A percentile compares a stretch with the other conserved stretches of the same genome.
phyloP scores from a whole-genome alignment of 2,888 invertebrate genomes.

The Esperia sulphurella region DNA sequence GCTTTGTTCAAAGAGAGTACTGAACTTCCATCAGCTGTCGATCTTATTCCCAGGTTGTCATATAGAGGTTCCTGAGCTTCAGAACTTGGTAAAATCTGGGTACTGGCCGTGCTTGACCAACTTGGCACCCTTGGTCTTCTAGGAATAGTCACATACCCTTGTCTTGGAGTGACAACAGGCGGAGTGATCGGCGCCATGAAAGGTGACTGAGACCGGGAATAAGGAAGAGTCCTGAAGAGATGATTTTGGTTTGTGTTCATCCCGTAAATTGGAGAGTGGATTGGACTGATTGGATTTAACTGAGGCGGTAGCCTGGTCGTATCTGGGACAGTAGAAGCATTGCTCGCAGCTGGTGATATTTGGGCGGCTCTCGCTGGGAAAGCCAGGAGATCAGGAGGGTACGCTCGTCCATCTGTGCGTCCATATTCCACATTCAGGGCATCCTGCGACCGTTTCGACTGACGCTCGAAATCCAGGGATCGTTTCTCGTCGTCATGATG shows the following conservation, averaged over 20 bases:
- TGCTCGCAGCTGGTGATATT: conserved; percentile 89
- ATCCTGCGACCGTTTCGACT: conserved; percentile 76
- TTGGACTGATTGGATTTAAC: conserved; percentile 81
- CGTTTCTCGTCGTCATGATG: conserved; percentile 85
- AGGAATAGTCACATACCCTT: conserved; percentile 93
- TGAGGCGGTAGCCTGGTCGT: conserved; percentile 81
- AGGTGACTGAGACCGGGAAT: conserved; percentile 88
- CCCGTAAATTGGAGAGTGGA: conserved; percentile 83
- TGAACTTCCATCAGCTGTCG: conserved; percentile 92
- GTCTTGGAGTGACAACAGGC: conserved; percentile 84
- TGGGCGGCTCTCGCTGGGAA: conserved; percentile 86
- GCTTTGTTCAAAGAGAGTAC: conserved; percentile 87
- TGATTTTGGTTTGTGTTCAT: conserved; percentile 79
- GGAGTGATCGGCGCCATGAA: conserved; percentile 82
- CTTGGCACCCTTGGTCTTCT: conserved; percentile 90
- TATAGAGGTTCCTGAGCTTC: conserved; percentile 88
- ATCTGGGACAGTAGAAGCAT: conserved; percentile 89
- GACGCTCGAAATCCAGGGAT: conserved; percentile 82
- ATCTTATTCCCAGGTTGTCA: conserved; percentile 90
- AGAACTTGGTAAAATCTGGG: conserved; percentile 68
- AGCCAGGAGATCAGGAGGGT: conserved; percentile 90
- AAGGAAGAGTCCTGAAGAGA: conserved; percentile 88
- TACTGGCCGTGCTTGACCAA: conserved; percentile 85
- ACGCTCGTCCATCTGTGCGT: conserved; percentile 79
- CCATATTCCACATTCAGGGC: conserved; percentile 75